Conservation (phyloP, 2,888 invertebrate species). For the Ectemnius lituratus region DNA sequence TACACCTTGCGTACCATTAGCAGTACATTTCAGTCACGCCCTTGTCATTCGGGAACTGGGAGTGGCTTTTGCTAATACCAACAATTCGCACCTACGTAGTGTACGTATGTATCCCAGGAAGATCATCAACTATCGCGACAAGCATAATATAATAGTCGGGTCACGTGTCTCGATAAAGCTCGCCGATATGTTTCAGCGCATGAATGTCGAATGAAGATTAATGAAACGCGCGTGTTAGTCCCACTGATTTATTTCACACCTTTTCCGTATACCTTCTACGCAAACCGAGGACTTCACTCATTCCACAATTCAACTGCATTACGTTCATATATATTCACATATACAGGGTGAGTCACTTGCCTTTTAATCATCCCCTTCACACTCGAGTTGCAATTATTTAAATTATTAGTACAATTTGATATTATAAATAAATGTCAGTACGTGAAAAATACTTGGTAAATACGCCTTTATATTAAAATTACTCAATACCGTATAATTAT, state of each 20-base stretch:
- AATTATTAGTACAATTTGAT: too few relatives aligned
- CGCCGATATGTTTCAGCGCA: background rate
- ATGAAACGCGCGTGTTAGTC: background rate
- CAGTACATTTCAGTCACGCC: constrained; percentile 58
- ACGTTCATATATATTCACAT: too few relatives aligned
- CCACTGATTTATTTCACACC: background rate
- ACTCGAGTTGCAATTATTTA: too few relatives aligned
- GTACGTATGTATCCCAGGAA: constrained; percentile 9
- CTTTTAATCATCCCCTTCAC: too few relatives aligned
- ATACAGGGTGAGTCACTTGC: too few relatives aligned
- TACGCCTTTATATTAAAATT: too few relatives aligned
- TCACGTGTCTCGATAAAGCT: constrained; percentile 4
- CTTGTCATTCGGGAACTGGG: constrained; percentile 54
- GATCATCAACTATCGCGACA: background rate
- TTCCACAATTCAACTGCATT: too few relatives aligned
- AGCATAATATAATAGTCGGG: background rate
- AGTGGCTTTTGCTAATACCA: constrained; percentile 55
- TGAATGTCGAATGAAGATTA: constrained; percentile 1
- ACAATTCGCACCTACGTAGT: constrained; percentile 13
- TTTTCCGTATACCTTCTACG: background rate
- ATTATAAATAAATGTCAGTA: too few relatives aligned
- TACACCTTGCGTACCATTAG: constrained; percentile 44
- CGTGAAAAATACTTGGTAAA: too few relatives aligned
- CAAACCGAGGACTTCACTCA: background rate
- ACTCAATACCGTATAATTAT: too few relatives aligned